Conservation (phyloP, 2,113 vertebrate species). For the Pithys albifrons region DNA sequence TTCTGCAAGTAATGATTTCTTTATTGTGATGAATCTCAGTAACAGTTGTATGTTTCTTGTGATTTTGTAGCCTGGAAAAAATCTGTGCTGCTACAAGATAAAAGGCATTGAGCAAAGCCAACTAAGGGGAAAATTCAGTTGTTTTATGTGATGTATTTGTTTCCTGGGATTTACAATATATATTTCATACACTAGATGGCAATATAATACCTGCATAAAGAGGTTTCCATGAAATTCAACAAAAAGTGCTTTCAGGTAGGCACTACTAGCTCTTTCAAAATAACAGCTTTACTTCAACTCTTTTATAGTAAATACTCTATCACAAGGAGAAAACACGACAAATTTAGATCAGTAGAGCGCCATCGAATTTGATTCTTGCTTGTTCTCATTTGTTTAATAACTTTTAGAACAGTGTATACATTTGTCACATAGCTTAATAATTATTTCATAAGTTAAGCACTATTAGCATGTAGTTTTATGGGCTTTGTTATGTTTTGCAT, state of each 20-base stretch:
- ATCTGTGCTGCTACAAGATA: not conserved
- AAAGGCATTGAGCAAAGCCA: not conserved
- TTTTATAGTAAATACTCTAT: not conserved
- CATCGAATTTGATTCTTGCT: not conserved
- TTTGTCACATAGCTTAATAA: not conserved
- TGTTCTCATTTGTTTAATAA: not conserved
- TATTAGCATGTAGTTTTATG: not conserved
- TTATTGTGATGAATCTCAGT: not conserved
- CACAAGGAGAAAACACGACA: not conserved
- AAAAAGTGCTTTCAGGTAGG: not conserved
- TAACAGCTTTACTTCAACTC: not conserved
- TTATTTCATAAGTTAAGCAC: not conserved
- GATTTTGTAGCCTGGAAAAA: not conserved
- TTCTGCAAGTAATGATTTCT: not conserved
- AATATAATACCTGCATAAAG: conserved; percentile 33
- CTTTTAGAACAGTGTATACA: not conserved
- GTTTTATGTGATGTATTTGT: too few species aligned
- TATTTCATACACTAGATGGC: conserved; percentile 66
- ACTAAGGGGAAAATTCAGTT: not conserved
- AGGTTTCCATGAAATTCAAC: not conserved
- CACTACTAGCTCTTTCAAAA: not conserved
- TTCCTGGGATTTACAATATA: not conserved
- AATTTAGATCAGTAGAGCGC: not conserved
- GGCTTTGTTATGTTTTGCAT: not conserved
- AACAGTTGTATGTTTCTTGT: accelerated